Evolutionary conservation across 2,888 invertebrate genomes (phyloP).

Genomic region (Allophyes oxyacanthae): DNA sequence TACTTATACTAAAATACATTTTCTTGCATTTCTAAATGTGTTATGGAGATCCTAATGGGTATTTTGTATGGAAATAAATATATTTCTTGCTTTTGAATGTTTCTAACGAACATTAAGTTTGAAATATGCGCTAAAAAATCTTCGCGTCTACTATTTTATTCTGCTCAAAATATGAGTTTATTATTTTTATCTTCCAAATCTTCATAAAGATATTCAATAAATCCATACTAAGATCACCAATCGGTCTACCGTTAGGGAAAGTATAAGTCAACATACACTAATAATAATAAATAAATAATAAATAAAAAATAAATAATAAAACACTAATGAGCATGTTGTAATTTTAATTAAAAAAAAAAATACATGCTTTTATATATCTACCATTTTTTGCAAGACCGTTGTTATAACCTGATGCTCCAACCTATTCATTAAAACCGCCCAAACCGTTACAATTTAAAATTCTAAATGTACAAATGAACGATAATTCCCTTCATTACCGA

Average conservation of each 20-base stretch:
- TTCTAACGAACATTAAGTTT: conserved; percentile 38
- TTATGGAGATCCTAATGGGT: conserved; percentile 46
- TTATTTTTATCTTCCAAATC: background rate
- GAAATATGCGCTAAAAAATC: conserved; percentile 37
- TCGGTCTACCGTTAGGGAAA: no score
- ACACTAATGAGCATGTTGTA: no score
- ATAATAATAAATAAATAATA: no score
- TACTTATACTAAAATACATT: conserved; percentile 4
- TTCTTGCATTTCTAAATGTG: conserved; percentile 38
- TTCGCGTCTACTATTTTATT: conserved; percentile 27
- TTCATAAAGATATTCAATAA: no score
- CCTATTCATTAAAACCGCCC: conserved; percentile 12
- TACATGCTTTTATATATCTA: no score
- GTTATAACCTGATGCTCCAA: background rate
- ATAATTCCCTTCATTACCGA: conserved; percentile 76
- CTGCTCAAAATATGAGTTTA: conserved; percentile 21
- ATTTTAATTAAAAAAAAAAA: no score
- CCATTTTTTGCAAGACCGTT: background rate
- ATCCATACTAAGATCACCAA: no score
- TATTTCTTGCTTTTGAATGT: conserved; percentile 23
- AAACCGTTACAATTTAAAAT: conserved; percentile 37
- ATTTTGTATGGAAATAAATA: conserved; percentile 38
- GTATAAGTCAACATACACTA: no score
- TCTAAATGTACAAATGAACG: conserved; percentile 53
- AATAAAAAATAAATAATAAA: no score